phyloP scores from a whole-genome alignment of 2,113 vertebrate genomes.

The Chloropsis cyanopogon region DNA sequence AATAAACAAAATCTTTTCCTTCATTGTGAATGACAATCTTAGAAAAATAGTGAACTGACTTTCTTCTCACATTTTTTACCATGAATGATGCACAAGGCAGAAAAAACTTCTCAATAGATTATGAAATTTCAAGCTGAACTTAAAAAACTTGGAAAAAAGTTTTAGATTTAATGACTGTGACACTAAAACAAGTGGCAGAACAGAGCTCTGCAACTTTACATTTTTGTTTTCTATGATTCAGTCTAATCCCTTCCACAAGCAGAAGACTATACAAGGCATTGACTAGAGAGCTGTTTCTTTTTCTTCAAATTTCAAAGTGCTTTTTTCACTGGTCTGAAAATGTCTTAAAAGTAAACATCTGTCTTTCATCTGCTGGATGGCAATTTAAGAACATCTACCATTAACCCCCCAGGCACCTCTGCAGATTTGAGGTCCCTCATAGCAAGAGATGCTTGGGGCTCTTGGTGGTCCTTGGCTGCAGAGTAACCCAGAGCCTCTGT shows the following conservation, averaged over 20 bases:
- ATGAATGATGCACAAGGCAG: neutral
- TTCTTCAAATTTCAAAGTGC: constrained; percentile 3
- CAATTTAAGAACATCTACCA: constrained; percentile 30
- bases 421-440: neutral
- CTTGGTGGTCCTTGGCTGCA: neutral
- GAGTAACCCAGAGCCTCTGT: neutral
- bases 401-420: neutral
- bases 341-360: constrained; percentile 46
- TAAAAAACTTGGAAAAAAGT: neutral
- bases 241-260: neutral
- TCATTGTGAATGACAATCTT: neutral
- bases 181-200: neutral
- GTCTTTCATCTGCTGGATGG: constrained; percentile 14
- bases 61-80: neutral
- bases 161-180: neutral
- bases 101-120: neutral
- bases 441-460: neutral
- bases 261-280: neutral
- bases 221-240: neutral
- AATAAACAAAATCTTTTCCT: neutral
- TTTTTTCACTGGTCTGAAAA: neutral
- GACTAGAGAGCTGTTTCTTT: neutral
- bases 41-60: neutral
- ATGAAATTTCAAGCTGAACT: neutral
- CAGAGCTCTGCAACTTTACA: neutral